A percentile compares a stretch with the other conserved stretches of the same genome.
Conservation (phyloP, 2,888 invertebrate species). For the Nebria brevicollis region DNA sequence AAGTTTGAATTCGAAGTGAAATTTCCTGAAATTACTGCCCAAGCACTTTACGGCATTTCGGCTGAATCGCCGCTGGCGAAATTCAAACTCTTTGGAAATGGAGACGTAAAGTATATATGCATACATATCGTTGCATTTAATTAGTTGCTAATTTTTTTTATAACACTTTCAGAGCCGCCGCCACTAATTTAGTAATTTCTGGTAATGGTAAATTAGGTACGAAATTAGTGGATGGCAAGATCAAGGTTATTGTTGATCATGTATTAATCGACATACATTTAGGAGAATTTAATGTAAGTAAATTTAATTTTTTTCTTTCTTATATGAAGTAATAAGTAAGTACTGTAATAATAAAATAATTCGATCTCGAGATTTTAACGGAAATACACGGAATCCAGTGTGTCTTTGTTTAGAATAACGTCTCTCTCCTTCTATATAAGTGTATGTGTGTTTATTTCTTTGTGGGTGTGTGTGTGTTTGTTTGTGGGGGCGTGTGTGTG, state of each 20-base stretch:
- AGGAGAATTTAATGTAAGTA: not conserved
- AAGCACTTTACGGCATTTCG: not conserved
- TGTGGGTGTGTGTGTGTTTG: too few species aligned
- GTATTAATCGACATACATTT: not conserved
- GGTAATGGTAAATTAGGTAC: slow-evolving; percentile 3
- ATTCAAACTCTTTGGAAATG: not conserved
- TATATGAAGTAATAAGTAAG: too few species aligned
- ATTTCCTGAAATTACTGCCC: not conserved
- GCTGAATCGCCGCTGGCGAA: not conserved
- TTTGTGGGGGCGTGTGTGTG: too few species aligned
- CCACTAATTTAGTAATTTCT: not conserved
- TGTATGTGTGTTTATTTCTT: too few species aligned
- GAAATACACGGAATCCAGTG: too few species aligned
- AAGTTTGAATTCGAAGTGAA: not conserved
- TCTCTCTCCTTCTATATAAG: too few species aligned
- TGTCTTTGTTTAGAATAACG: too few species aligned
- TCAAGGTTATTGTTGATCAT: not conserved
- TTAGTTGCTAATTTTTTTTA: not conserved
- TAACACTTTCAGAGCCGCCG: not conserved
- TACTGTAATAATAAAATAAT: too few species aligned
- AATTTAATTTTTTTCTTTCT: not conserved
- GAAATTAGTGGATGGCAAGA: not conserved
- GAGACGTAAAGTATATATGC: not conserved
- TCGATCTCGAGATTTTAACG: too few species aligned
- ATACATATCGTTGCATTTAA: not conserved